Conservation (phyloP, 2,113 vertebrate genomes). For the Thinocorus orbignyianus region DNA sequence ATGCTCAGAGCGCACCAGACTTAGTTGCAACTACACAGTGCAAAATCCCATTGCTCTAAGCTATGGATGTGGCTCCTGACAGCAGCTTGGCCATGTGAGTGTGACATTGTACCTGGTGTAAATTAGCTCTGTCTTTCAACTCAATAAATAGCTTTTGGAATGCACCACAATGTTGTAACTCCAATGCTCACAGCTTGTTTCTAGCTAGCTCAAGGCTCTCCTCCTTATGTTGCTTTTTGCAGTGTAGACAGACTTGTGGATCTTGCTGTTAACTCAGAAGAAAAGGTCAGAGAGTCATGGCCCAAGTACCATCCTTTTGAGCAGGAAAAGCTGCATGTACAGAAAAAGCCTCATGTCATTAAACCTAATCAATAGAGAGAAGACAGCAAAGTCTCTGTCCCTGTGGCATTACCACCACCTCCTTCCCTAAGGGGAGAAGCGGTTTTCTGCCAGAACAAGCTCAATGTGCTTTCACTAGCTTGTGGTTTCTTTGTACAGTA, state of each 20-base stretch:
- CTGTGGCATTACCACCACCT: neutral
- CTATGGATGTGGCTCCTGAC: neutral
- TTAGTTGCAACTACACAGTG: neutral
- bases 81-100: neutral
- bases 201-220: neutral
- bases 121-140: neutral
- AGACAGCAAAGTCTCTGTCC: neutral
- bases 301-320: neutral
- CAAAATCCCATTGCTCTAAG: neutral
- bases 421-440: neutral
- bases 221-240: neutral
- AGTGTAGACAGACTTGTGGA: neutral
- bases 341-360: neutral
- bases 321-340: neutral
- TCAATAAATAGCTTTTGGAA: neutral
- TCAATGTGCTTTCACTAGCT: neutral
- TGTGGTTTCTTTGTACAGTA: neutral
- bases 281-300: neutral
- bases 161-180: neutral
- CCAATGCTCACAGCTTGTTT: neutral
- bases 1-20: rapidly evolving
- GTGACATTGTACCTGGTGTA: neutral
- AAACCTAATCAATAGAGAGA: neutral
- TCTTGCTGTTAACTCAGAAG: neutral
- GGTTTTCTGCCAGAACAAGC: neutral